A percentile compares a stretch with the other conserved stretches of the same genome.
Conservation (phyloP, 2,113 vertebrate genomes). For the Monarcha castaneiventris region DNA sequence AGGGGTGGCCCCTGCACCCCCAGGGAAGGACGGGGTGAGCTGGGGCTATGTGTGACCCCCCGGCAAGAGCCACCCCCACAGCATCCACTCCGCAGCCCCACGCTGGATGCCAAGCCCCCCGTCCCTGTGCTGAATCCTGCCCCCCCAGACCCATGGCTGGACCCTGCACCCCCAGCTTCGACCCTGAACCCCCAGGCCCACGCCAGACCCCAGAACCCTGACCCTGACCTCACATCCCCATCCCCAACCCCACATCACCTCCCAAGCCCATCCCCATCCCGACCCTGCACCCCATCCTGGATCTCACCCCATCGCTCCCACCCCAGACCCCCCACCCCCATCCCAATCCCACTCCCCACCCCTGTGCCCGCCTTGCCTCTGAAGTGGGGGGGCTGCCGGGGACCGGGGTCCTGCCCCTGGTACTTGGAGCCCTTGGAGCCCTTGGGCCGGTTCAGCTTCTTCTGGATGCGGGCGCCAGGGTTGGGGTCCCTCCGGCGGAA, state of each 20-base stretch:
- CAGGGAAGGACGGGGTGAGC: not conserved
- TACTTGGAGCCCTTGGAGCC: slow-evolving; percentile 69
- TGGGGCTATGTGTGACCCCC: not conserved
- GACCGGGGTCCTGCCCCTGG: slow-evolving; percentile 65
- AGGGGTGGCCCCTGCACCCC: not conserved
- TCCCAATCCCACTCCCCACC: not conserved
- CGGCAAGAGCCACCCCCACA: not conserved
- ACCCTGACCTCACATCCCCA: rapidly evolving
- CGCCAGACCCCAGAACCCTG: not conserved
- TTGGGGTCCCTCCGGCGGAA: slow-evolving; percentile 79
- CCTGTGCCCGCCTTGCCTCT: not conserved
- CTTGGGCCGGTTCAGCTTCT: slow-evolving; percentile 80
- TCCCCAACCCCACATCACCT: not conserved
- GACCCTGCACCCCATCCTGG: too few relatives aligned
- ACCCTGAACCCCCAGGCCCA: not conserved
- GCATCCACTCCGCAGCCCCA: not conserved
- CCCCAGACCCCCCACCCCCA: rapidly evolving
- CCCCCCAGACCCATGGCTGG: not conserved
- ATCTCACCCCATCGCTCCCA: not conserved
- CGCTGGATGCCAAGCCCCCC: rapidly evolving
- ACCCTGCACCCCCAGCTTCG: not conserved
- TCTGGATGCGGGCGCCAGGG: slow-evolving; percentile 72
- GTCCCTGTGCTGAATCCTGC: not conserved
- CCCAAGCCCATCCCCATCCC: too few relatives aligned
- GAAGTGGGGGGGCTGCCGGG: slow-evolving; percentile 35